Evolutionary conservation across 2,888 invertebrate species (phyloP).

Genomic region (Drosophila formosana): DNA sequence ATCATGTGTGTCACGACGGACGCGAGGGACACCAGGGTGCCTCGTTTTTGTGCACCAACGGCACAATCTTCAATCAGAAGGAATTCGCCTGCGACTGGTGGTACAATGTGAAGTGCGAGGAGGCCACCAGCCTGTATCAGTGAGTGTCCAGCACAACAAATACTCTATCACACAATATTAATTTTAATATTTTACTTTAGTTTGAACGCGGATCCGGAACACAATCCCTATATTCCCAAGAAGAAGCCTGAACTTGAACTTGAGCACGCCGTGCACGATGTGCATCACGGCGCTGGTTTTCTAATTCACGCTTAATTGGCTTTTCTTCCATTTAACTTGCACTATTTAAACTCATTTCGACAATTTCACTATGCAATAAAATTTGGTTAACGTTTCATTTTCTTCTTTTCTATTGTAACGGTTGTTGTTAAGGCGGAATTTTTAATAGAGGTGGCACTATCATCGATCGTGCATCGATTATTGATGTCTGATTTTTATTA

Average conservation of each 20-base stretch:
- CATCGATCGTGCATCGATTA: background rate
- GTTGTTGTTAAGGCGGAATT: background rate
- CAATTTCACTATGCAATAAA: conserved; percentile 18
- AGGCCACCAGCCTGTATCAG: conserved; percentile 91
- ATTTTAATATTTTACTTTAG: conserved; percentile 84
- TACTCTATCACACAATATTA: background rate
- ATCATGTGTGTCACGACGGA: conserved; percentile 95
- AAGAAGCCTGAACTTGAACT: conserved; percentile 86
- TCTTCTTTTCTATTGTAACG: background rate
- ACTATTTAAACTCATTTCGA: conserved; percentile 28
- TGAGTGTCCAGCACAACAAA: conserved; percentile 82
- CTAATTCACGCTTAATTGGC: conserved; percentile 78
- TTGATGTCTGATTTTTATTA: too few species aligned
- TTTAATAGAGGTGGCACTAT: background rate
- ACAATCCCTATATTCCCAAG: conserved; percentile 92
- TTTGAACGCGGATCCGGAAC: conserved; percentile 91
- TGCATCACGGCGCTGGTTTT: conserved; percentile 82
- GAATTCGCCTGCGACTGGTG: conserved; percentile 96
- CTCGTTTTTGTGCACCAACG: conserved; percentile 93
- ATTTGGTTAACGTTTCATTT: conserved; percentile 4
- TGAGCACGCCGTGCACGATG: conserved; percentile 35
- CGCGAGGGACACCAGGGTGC: conserved; percentile 94
- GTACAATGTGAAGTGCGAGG: conserved; percentile 94
- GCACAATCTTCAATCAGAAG: conserved; percentile 93
- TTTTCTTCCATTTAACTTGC: background rate